Conservation (phyloP, 2,888 invertebrate genomes). For the Clitarchus hookeri region DNA sequence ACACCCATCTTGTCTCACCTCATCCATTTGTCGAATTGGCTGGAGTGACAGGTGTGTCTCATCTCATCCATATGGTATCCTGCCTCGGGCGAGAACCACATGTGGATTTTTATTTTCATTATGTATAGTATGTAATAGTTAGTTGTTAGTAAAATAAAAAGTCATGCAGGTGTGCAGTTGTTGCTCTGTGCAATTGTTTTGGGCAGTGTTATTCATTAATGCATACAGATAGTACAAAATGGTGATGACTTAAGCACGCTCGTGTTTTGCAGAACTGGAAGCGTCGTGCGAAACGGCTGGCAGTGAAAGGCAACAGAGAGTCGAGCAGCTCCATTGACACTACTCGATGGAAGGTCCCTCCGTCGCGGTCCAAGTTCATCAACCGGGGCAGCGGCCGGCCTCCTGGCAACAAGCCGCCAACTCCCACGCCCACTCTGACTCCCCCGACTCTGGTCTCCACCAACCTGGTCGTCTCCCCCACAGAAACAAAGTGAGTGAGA, state of each 20-base stretch:
- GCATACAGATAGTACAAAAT: conserved; percentile 42
- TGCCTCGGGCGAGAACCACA: no score
- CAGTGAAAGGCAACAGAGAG: conserved; percentile 55
- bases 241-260: background rate
- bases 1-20: no score
- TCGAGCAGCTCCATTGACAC: conserved; percentile 43
- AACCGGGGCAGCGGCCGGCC: conserved; percentile 48
- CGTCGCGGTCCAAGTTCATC: conserved; percentile 54
- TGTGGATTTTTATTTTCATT: no score
- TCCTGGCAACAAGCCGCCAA: conserved; percentile 4
- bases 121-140: no score
- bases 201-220: no score
- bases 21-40: no score
- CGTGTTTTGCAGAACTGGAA: conserved; percentile 70
- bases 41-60: no score
- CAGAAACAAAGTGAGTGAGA: conserved; percentile 34
- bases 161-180: no score
- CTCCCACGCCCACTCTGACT: conserved; percentile 31
- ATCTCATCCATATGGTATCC: no score
- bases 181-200: no score
- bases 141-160: no score
- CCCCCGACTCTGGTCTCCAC: conserved; percentile 47
- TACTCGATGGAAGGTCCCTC: conserved; percentile 50
- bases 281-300: conserved; percentile 75
- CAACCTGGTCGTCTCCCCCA: conserved; percentile 37